Evolutionary conservation across 2,888 invertebrate species (phyloP).

Genomic region (Troides aeacus): DNA sequence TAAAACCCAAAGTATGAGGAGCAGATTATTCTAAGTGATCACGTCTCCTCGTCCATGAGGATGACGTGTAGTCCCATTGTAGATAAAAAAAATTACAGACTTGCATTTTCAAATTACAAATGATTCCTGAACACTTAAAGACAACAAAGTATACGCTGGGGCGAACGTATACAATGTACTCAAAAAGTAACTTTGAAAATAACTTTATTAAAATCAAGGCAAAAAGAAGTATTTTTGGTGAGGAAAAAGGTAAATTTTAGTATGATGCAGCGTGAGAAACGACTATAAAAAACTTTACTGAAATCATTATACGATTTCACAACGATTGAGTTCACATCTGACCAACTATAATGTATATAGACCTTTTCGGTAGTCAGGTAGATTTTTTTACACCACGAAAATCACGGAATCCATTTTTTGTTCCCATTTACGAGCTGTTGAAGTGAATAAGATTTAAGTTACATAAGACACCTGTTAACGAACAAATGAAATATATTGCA

Average conservation of each 20-base stretch:
- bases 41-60: too few species aligned
- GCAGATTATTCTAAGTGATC: too few species aligned
- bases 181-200: neutral
- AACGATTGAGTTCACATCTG: conserved; percentile 63
- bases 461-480: conserved; percentile 29
- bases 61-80: too few species aligned
- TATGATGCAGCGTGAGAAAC: conserved; percentile 58
- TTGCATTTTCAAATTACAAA: too few species aligned
- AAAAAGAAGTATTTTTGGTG: conserved; percentile 10
- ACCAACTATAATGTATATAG: conserved; percentile 44
- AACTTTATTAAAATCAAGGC: conserved; percentile 14
- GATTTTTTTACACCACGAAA: conserved; percentile 41
- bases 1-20: neutral
- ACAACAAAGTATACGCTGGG: neutral
- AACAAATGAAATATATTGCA: conserved; percentile 18
- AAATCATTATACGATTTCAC: conserved; percentile 46
- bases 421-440: conserved; percentile 4
- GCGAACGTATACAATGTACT: neutral
- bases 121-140: neutral
- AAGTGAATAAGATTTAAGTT: conserved; percentile 23
- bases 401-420: conserved; percentile 27
- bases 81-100: too few species aligned
- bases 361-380: conserved; percentile 62
- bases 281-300: conserved; percentile 40
- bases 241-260: conserved; percentile 5